Conservation (phyloP, 2,113 vertebrate genomes). For the Charadrius vociferus region DNA sequence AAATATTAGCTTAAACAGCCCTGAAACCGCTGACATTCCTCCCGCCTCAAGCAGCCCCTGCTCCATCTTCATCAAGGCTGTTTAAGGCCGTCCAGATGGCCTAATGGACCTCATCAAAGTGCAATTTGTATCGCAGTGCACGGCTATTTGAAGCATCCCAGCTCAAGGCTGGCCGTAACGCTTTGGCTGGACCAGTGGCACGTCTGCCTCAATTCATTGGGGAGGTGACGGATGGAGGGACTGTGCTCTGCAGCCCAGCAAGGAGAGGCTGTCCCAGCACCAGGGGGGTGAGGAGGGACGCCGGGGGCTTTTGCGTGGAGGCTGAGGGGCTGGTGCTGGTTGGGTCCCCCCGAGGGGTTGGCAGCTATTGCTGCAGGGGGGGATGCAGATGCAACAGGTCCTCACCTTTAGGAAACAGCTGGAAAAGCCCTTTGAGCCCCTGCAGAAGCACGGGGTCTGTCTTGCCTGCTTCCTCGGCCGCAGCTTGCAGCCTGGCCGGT, state of each 20-base stretch:
- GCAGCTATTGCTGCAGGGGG: not conserved
- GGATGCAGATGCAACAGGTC: not conserved
- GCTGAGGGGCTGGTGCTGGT: not conserved
- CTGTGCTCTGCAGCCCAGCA: not conserved
- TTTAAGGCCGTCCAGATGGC: constrained; percentile 43
- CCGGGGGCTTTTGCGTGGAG: fast-evolving
- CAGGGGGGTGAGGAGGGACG: not conserved
- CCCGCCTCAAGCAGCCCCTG: not conserved
- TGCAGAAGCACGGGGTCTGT: not conserved
- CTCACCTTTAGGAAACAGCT: not conserved
- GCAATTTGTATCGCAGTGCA: not conserved
- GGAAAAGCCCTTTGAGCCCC: not conserved
- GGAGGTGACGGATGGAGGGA: not conserved
- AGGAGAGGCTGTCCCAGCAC: not conserved
- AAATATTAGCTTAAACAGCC: not conserved
- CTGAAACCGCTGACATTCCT: not conserved
- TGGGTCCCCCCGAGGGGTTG: fast-evolving
- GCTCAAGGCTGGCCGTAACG: not conserved
- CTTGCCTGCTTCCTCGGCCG: not conserved
- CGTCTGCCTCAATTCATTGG: not conserved
- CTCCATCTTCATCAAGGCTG: constrained; percentile 29
- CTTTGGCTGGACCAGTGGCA: not conserved
- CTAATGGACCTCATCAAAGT: constrained; percentile 45
- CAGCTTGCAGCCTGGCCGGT: not conserved
- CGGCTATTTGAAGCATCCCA: constrained; percentile 4